Evolutionary conservation across 2,888 invertebrate species (phyloP).

Genomic region (Chalcis sispes): DNA sequence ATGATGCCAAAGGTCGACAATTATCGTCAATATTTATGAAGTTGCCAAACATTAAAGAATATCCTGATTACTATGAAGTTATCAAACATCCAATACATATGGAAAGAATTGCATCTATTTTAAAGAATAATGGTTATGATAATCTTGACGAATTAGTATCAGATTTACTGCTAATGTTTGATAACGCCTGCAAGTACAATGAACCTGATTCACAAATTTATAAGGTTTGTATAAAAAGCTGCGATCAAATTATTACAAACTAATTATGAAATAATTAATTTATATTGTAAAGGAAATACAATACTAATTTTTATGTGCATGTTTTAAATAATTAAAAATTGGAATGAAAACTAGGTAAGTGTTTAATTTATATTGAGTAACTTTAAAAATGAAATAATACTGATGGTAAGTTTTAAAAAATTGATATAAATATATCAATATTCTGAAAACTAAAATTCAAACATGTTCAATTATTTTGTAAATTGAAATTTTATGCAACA

Average conservation of each 20-base stretch:
- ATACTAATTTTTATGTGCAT: slow-evolving; percentile 3
- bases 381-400: too few relatives aligned
- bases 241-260: background rate
- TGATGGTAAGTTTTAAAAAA: too few relatives aligned
- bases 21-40: slow-evolving; percentile 96
- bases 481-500: too few relatives aligned
- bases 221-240: slow-evolving; percentile 79
- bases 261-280: background rate
- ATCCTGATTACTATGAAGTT: slow-evolving; percentile 98
- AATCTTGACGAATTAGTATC: slow-evolving; percentile 90
- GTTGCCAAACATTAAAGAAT: slow-evolving; percentile 93
- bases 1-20: slow-evolving; percentile 91
- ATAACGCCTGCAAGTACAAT: slow-evolving; percentile 98
- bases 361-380: background rate
- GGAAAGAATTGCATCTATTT: slow-evolving; percentile 92
- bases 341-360: slow-evolving; percentile 25
- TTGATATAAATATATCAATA: too few relatives aligned
- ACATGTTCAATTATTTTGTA: too few relatives aligned
- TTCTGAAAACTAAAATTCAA: too few relatives aligned
- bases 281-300: background rate
- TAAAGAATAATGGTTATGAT: slow-evolving; percentile 86
- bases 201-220: slow-evolving; percentile 98
- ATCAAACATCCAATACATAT: slow-evolving; percentile 98
- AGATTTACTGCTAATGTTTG: slow-evolving; percentile 95
- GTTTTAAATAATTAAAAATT: slow-evolving; percentile 9